A percentile compares a stretch with the other conserved stretches of the same genome.
These are phyloP conservation scores for Gopherus flavomarginatus DNA, from an alignment of 2,113 vertebrate species.

Conservation along the genomic window DNA sequence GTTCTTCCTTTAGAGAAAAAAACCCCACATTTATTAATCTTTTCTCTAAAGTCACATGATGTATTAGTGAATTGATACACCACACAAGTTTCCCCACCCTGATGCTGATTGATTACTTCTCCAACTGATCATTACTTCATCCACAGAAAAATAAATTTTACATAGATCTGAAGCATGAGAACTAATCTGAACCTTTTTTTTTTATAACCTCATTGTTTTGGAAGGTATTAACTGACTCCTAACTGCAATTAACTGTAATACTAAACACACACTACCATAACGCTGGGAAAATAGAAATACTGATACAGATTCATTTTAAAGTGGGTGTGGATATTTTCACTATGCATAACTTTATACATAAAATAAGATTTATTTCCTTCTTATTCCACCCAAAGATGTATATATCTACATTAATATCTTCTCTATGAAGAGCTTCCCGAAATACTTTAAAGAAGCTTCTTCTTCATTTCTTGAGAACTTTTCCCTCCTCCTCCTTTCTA, in stretches of 20 bases:
- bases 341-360: constrained; percentile 66
- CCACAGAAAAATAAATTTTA: constrained; percentile 23
- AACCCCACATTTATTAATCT: not conserved
- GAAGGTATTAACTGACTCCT: constrained; percentile 63
- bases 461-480: constrained; percentile 15
- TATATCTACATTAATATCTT: constrained; percentile 24
- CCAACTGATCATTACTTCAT: constrained; percentile 26
- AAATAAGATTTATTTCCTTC: constrained; percentile 62
- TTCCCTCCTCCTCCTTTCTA: not conserved
- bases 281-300: constrained; percentile 53
- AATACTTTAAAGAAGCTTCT: constrained; percentile 43
- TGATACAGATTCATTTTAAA: constrained; percentile 19
- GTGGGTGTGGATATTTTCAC: constrained; percentile 51
- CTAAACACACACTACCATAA: constrained; percentile 66
- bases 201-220: not conserved
- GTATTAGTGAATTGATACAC: not conserved
- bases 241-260: constrained; percentile 44
- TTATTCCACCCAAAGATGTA: constrained; percentile 53
- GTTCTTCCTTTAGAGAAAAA: not conserved
- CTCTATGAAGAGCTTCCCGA: constrained; percentile 48
- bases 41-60: not conserved
- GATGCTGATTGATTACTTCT: constrained; percentile 1
- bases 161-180: not conserved
- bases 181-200: constrained; percentile 22
- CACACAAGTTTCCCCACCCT: not conserved